Conservation (phyloP, 2,797 vertebrate species). For the Sebastes cheni region DNA sequence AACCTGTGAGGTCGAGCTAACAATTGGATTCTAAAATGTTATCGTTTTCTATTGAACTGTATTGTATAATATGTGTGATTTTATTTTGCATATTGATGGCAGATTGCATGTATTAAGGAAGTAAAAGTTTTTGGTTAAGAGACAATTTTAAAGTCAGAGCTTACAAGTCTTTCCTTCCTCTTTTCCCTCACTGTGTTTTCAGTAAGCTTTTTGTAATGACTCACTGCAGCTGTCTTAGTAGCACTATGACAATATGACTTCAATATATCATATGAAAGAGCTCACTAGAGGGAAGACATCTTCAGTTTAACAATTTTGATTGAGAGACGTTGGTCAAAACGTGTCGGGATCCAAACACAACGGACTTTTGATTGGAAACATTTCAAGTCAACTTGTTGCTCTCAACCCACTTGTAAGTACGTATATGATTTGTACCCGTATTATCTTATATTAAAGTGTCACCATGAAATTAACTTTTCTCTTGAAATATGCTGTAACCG, state of each 20-base stretch:
- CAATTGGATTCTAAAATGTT: neutral
- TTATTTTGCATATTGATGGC: neutral
- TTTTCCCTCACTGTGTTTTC: neutral
- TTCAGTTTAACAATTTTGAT: neutral
- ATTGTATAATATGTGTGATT: neutral
- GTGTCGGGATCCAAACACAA: no score
- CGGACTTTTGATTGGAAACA: no score
- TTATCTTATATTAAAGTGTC: neutral
- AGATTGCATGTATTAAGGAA: neutral
- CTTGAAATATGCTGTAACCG: neutral
- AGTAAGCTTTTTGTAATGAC: neutral
- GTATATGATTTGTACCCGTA: neutral
- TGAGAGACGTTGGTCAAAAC: no score
- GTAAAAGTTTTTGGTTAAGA: neutral
- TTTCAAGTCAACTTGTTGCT: no score
- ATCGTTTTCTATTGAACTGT: neutral
- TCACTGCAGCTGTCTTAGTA: neutral
- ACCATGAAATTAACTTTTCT: neutral
- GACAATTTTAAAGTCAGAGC: neutral
- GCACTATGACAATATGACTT: neutral
- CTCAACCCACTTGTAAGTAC: no score
- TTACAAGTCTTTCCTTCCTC: neutral
- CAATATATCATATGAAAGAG: neutral
- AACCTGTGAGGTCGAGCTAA: neutral
- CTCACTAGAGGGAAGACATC: neutral